Conservation (phyloP, 1,140 invertebrate species). For the Leptestheria dahalacensis region DNA sequence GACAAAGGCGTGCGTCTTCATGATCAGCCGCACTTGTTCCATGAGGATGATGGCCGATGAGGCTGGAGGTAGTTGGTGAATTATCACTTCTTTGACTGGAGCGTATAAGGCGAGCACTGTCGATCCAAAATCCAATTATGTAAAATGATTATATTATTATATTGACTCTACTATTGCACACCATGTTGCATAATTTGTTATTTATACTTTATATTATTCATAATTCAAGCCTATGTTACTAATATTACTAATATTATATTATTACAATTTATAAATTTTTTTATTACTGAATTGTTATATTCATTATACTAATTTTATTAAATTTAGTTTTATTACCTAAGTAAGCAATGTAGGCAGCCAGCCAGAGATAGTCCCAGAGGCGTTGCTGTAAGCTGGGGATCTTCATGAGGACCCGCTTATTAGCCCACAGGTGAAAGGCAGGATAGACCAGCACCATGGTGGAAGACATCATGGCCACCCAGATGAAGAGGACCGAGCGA, state of each 20-base stretch:
- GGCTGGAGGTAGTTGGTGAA: slow-evolving; percentile 40
- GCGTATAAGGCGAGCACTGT: slow-evolving; percentile 28
- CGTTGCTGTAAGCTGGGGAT: slow-evolving; percentile 20
- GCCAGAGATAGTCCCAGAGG: slow-evolving; percentile 26
- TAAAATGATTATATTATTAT: too few relatives aligned
- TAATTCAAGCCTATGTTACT: too few relatives aligned
- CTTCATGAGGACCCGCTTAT: not conserved
- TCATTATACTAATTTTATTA: not conserved
- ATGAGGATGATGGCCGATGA: slow-evolving; percentile 38
- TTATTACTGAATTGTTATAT: too few relatives aligned
- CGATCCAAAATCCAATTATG: not conserved
- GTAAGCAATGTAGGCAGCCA: slow-evolving; percentile 15
- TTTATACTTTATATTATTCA: too few relatives aligned
- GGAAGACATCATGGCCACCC: slow-evolving; percentile 36
- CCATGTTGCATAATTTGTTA: too few relatives aligned
- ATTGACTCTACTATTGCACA: too few relatives aligned
- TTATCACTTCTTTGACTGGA: slow-evolving; percentile 33
- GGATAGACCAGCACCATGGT: slow-evolving; percentile 35
- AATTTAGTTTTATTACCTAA: not conserved
- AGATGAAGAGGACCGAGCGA: slow-evolving; percentile 34
- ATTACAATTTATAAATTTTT: too few relatives aligned
- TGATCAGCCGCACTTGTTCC: slow-evolving; percentile 54
- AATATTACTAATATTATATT: too few relatives aligned
- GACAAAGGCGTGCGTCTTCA: slow-evolving; percentile 74
- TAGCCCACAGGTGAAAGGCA: slow-evolving; percentile 32